Percentiles rank a stretch among this genome's conserved stretches.
Conservation (phyloP, 1,140 invertebrate species). For the Ridgeia piscesae region DNA sequence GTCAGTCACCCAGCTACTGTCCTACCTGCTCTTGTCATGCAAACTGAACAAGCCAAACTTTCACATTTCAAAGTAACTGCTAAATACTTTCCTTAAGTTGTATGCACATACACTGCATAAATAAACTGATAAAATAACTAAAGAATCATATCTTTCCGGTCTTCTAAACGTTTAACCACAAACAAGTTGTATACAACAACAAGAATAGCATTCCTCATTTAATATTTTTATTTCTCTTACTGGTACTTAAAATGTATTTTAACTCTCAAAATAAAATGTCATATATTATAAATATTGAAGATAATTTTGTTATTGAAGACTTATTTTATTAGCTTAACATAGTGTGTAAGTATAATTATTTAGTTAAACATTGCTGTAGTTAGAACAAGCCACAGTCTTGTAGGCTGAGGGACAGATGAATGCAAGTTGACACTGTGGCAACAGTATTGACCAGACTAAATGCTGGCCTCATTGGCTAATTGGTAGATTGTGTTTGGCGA, state of each 20-base stretch:
- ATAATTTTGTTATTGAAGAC: background rate
- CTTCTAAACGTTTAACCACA: too few species aligned
- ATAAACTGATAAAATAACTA: too few species aligned
- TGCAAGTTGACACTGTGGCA: background rate
- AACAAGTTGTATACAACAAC: too few species aligned
- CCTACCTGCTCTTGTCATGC: background rate
- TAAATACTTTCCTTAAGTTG: too few species aligned
- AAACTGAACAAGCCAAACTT: background rate
- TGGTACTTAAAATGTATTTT: background rate
- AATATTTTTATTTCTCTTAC: background rate
- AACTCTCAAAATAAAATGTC: background rate
- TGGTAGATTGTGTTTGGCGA: background rate
- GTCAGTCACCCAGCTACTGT: background rate
- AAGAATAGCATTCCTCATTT: background rate
- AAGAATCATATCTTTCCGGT: too few species aligned
- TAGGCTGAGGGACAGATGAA: background rate
- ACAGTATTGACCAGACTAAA: background rate
- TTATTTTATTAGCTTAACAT: background rate
- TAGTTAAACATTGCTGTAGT: background rate
- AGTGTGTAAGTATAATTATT: background rate
- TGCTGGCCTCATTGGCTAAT: background rate
- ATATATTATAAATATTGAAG: background rate
- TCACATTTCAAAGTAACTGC: too few species aligned
- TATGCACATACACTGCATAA: too few species aligned
- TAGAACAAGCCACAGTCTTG: background rate